These are phyloP conservation scores for Polyommatus icarus DNA, from an alignment of 2,888 invertebrate species.

Conservation along the genomic window DNA sequence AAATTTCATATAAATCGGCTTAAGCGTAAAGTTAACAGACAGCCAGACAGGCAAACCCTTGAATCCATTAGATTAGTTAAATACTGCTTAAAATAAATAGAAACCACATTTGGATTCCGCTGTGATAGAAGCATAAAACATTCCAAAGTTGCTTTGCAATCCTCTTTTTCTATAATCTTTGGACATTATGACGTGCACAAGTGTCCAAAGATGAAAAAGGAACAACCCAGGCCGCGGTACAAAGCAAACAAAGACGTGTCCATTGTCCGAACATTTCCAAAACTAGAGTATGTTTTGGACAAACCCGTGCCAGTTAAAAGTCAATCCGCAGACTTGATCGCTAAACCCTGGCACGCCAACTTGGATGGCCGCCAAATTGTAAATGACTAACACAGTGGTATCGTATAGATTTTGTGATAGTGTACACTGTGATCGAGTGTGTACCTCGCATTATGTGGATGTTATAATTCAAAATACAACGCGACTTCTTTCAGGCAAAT, in stretches of 20 bases:
- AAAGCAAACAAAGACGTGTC: not conserved
- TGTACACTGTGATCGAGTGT: not conserved
- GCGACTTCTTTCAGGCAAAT: no score
- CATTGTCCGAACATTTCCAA: conserved; percentile 8
- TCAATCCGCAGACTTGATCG: conserved; percentile 22
- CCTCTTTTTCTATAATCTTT: no score
- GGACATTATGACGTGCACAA: no score
- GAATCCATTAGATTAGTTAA: no score
- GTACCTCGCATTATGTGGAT: not conserved
- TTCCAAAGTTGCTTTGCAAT: no score
- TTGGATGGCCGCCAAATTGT: conserved; percentile 26
- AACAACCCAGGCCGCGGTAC: not conserved
- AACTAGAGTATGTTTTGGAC: conserved; percentile 13
- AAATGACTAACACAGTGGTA: conserved; percentile 32
- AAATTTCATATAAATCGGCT: no score
- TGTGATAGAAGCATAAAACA: no score
- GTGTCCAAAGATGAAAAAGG: not conserved
- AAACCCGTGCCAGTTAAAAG: conserved; percentile 25
- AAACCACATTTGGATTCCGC: no score
- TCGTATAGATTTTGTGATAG: conserved; percentile 33
- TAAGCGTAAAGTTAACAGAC: no score
- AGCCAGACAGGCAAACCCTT: no score
- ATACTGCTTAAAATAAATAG: no score
- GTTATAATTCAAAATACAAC: no score
- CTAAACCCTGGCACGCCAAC: conserved; percentile 19